Evolutionary conservation across 2,113 vertebrate genomes (phyloP), one percentile per base, ranked within the genome.

Genomic region (Aviceda subcristata): DNA sequence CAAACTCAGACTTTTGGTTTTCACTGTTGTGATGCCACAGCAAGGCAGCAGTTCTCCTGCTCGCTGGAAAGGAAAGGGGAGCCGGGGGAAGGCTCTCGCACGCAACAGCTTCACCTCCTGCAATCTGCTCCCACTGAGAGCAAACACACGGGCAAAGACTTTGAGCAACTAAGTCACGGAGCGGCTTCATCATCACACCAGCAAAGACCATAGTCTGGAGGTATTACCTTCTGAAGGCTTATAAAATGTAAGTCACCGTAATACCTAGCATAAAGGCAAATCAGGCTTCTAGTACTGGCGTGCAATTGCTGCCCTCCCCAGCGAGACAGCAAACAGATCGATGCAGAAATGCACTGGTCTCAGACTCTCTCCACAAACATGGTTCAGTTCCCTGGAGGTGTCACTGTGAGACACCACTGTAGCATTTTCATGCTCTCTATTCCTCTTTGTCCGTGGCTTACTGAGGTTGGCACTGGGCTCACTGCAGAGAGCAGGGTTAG

Each of bases 51-150:
- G n/a, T n/a, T 91, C 68, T 86, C 39, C 66, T 32, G 29, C 30
- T 17, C 0, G 0, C 43, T 24, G 15, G 34, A 48, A 56, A 46
- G 50, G 67, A 77, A 82, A 73, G 36, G 22, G 19, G 18, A 68
- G 26, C 32, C 1, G 0, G 15, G 29, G 34, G 4, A 8, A 88
- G 21, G 16, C 23, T 80, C 34, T 36, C 1, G 1, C 34, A 7
- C 21, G 29, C 48, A 36, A 39, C 64, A 81, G 62, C 86, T 86
- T 92, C 56, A 59, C 51, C 43, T 76, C 36, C 67, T 80, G 19
- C 45, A 39, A 26, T 64, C 48, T 88, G 43, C 48, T 85, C 63
- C 46, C 34, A 19, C 27, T 36, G 62, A 72, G 20, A 50, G 29
- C 55, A 81, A 87, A 62, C 32, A 22, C 3, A 3, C 15, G 43